phyloP scores from a whole-genome alignment of 2,113 vertebrate species.

The Apus apus region DNA sequence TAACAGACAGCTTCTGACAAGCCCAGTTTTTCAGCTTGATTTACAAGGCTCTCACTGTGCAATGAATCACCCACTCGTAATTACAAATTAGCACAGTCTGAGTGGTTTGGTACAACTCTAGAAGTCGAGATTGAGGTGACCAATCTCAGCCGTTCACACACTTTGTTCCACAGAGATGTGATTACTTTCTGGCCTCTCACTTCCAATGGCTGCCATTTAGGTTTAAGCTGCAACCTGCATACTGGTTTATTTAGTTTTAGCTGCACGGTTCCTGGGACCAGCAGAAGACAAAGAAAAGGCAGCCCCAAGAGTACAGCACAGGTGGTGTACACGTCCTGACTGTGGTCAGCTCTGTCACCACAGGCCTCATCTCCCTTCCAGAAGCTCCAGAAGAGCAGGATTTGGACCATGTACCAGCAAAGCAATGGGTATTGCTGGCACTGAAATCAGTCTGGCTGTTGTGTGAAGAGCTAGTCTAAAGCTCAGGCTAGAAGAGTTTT shows the following conservation, averaged over 20 bases:
- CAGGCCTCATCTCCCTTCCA: background rate
- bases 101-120: background rate
- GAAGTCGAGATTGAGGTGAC: background rate
- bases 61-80: background rate
- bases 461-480: background rate
- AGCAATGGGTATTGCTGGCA: background rate
- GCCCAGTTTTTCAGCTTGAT: background rate
- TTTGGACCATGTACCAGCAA: background rate
- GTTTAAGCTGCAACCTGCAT: background rate
- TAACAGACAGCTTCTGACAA: background rate
- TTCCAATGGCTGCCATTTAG: background rate
- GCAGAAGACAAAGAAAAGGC: background rate
- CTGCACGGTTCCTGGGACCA: background rate
- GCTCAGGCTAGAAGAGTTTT: background rate
- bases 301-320: background rate
- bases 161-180: background rate
- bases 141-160: background rate
- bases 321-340: no score
- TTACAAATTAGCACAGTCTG: background rate
- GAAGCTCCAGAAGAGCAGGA: background rate
- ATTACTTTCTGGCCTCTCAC: background rate
- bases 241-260: background rate
- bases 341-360: background rate
- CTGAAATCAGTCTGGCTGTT: background rate
- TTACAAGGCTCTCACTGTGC: background rate